Conservation (phyloP, 2,888 invertebrate species). For the Ectemnius cavifrons region DNA sequence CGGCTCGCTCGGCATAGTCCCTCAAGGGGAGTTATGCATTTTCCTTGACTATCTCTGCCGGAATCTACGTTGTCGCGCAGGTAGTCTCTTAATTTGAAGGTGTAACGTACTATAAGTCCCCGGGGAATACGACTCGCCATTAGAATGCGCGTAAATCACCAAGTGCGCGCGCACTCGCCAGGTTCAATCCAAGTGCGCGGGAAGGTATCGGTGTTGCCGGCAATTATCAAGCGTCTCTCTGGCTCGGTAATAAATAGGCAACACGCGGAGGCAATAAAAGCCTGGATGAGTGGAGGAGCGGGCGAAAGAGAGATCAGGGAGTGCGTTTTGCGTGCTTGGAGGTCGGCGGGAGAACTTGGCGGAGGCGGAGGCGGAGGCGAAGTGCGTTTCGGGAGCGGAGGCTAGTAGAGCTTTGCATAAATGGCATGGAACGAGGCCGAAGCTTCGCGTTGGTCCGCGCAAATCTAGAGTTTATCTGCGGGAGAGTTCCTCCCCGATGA, state of each 20-base stretch:
- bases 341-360: too few species aligned
- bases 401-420: not conserved
- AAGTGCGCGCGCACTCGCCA: not conserved
- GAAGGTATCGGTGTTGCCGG: not conserved
- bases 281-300: too few species aligned
- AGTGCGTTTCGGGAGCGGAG: too few species aligned
- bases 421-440: not conserved
- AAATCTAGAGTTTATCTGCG: constrained; percentile 69
- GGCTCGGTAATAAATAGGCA: not conserved
- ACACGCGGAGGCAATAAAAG: too few species aligned
- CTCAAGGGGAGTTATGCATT: not conserved
- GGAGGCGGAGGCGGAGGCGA: too few species aligned
- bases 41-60: not conserved
- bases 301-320: too few species aligned
- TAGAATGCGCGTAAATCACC: not conserved
- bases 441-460: constrained; percentile 36
- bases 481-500: constrained; percentile 68
- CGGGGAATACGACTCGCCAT: not conserved
- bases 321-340: too few species aligned
- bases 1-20: too few species aligned
- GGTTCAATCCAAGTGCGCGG: not conserved
- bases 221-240: constrained; percentile 1
- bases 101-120: not conserved
- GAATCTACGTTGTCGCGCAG: not conserved
- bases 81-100: not conserved